Evolutionary conservation across 1,140 invertebrate species (phyloP), one percentile per base, ranked within the genome.

Genomic region (Dufourea novaeangliae): DNA sequence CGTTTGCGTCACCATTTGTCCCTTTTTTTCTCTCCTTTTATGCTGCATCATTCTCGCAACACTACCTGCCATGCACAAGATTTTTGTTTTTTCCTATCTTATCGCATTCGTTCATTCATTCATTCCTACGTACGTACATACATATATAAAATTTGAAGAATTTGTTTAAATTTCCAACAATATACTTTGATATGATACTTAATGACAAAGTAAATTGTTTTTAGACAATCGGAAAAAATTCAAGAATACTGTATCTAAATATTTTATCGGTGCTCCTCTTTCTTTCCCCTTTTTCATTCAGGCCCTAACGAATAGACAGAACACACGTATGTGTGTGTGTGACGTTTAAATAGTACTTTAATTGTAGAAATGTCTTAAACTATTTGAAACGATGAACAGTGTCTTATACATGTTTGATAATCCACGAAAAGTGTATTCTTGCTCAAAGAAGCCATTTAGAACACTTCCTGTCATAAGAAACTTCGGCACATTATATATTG

Each of bases 1-100:
- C 62, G 54, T 69, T 72, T 41, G 41, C 50, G n/a, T 68, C 73
- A 69, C 64, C 73, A 61, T 76, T 69, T 76, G 64, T 29, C 61
- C 64, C 27, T 46, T 72, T 7, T n/a, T n/a, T 50, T 50, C 41
- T 7, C 8, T 50, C n/a, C 46, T 20, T 20, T 50, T 37, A 61
- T 29, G 2, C 17, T 39, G 64, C 39, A 14, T 1, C n/a, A 11
- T 39, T 22, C 34, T 3, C 25, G 25, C 10, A 37, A 68, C 17
- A 17, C 25, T 39, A 2, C 41, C 22, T 22, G 14, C 2, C n/a
- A n/a, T 29, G n/a, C 37, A 11, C 37, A 50, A 52, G 39, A 32
- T 63, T 52, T 39, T n/a, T n/a, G n/a, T n/a, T n/a, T n/a, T n/a
- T n/a, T n/a, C n/a, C 44, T 37, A n/a, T 50, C 39, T 41, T 17